Evolutionary conservation across 2,888 invertebrate genomes (phyloP), one percentile per base, ranked within the genome.

Genomic region (Leptopilina drosophilae): DNA sequence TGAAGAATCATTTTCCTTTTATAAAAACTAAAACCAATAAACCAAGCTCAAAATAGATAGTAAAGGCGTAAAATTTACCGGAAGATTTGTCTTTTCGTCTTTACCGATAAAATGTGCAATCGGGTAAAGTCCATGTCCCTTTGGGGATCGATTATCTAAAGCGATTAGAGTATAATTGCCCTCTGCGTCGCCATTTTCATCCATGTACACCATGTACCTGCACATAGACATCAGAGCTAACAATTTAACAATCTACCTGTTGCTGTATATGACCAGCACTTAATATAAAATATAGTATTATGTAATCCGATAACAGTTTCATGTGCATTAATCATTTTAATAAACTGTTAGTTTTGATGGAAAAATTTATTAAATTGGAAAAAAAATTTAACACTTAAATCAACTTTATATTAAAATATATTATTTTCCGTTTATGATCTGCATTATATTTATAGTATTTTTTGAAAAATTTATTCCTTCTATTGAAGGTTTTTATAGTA

Each of bases 141-240:
- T 88, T 14, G 82, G 80, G 1, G 84, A 77, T 69, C 83, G 77
- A 83, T 87, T 78, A 81, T 90, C 85, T 84, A 90, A 20, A 69
- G 91, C 95, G 85, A 98, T 94, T 82, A 98, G 93, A 0, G 98
- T 97, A 92, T 98, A 98, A 94, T 98, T 98, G 12, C 98, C 98
- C 89, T 97, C 97, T 0, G 98, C 97, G 89, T 98, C 98, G 0
- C 97, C 98, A 87, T 96, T 96, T 87, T 96, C 95, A 91, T 98
- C 98, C 94, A 98, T 97, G 89, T 96, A 96, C n/a, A 97, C 96
- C 93, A 96, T 95, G 91, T 97, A 98, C 64, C 98, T 97, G 90
- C n/a, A 86, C 75, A 56, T 56, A 9, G 73, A 73, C 9, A 73
- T 56, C 40, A 56, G 14, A 56, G 56, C 9, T 40, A 40, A 56